Evolutionary conservation across 2,113 vertebrate genomes (phyloP).

Genomic region (Rhombomys opimus): DNA sequence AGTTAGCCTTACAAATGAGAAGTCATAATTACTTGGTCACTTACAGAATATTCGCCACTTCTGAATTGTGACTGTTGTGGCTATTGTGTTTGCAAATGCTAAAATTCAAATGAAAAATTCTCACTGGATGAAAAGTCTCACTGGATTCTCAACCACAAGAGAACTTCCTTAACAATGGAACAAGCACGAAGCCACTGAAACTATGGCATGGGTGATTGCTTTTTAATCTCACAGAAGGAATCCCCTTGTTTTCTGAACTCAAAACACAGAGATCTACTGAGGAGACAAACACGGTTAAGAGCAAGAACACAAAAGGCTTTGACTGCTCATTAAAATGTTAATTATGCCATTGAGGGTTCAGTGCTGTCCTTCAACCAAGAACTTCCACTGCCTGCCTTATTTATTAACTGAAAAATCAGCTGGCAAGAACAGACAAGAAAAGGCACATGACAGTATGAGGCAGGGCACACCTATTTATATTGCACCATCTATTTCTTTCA

Average conservation of each 20-base stretch:
- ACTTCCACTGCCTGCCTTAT: conserved; percentile 30
- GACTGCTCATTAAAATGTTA: conserved; percentile 78
- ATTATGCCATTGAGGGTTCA: conserved; percentile 53
- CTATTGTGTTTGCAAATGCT: not conserved
- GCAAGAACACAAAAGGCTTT: conserved; percentile 52
- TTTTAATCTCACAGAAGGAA: conserved; percentile 19
- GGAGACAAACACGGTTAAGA: conserved; percentile 9
- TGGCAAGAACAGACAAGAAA: not conserved
- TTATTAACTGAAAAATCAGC: conserved; percentile 55
- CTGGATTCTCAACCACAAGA: not conserved
- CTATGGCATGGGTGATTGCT: not conserved
- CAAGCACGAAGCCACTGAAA: not conserved
- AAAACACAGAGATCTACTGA: conserved; percentile 61
- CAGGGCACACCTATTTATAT: not conserved
- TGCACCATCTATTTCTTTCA: not conserved
- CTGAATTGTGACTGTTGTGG: not conserved
- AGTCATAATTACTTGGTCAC: conserved; percentile 46
- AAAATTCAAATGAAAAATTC: not conserved
- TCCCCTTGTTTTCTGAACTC: conserved; percentile 23
- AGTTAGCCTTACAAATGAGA: conserved; percentile 56
- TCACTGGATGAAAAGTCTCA: not conserved
- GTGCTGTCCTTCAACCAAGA: conserved; percentile 61
- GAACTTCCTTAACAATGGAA: not conserved
- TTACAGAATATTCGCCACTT: conserved; percentile 53
- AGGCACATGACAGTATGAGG: not conserved